Percentiles rank a stretch among this genome's conserved stretches.
phyloP scores from a whole-genome alignment of 2,113 vertebrate species.

The Grus americana region DNA sequence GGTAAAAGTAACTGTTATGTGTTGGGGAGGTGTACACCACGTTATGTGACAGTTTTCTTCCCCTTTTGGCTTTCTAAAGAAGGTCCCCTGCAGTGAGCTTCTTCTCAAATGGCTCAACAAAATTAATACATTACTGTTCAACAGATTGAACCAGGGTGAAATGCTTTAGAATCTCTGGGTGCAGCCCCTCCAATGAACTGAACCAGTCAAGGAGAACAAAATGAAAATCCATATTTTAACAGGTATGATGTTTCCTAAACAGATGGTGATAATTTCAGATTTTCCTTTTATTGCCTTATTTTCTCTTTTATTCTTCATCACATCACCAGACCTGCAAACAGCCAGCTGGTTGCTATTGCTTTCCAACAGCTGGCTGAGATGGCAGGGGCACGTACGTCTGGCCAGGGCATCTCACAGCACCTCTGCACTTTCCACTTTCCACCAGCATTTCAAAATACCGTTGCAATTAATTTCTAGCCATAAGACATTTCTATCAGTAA shows the following conservation, averaged over 20 bases:
- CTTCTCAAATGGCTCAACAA: neutral
- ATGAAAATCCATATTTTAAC: slow-evolving; percentile 4
- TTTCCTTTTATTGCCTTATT: slow-evolving; percentile 33
- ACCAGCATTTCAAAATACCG: neutral
- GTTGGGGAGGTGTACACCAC: neutral
- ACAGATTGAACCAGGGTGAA: neutral
- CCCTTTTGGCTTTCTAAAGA: neutral
- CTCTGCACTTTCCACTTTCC: neutral
- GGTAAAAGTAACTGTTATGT: neutral
- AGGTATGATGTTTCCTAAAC: slow-evolving; percentile 26
- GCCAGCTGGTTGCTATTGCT: slow-evolving; percentile 27
- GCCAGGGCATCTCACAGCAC: slow-evolving; percentile 18
- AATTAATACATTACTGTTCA: neutral
- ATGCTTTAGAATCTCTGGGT: neutral
- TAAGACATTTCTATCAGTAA: neutral
- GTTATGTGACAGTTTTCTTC: neutral
- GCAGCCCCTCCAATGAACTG: neutral
- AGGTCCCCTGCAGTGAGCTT: neutral
- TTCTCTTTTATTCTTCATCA: slow-evolving; percentile 15
- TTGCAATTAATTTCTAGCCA: neutral
- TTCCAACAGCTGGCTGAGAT: slow-evolving; percentile 51
- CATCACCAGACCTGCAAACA: slow-evolving; percentile 2
- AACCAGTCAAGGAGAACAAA: slow-evolving; percentile 24
- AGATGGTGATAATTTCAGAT: slow-evolving; percentile 31
- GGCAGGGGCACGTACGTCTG: neutral